Evolutionary conservation across 2,888 invertebrate genomes (phyloP), one percentile per base, ranked within the genome.

Genomic region (Drosophila quinaria): DNA sequence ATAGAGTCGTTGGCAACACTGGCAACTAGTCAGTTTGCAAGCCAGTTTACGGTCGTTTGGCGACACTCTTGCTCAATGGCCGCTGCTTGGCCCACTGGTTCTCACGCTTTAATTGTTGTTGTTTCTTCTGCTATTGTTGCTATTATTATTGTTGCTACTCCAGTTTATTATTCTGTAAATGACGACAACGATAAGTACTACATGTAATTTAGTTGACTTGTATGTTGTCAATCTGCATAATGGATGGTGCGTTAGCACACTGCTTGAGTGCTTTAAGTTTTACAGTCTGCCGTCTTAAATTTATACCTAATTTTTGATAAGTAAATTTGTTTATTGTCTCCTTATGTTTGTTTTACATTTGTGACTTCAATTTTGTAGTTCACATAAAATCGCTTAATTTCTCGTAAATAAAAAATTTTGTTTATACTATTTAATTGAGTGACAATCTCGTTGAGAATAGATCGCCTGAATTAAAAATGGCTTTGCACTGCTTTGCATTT

Each of bases 191-290:
- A 81, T 81, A 81, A 84, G 73, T 46, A 65, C 63, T 62, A 62
- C 81, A 82, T 72, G 74, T 68, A 81, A 70, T 80, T 64, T 68
- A 75, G 72, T 80, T 64, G 74, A 81, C 74, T 25, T 4, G 22
- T 25, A 72, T 65, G 49, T 62, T 70, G 74, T 71, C 81, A 76
- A 86, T 86, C 79, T 84, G 71, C 84, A 84, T 86, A 86, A 86
- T 79, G 70, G 72, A 47, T 56, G 39, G 47, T 46, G 50, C 55
- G 58, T 62, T 55, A 17, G 56, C 22, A 41, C 17, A 74, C 56
- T 46, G 66, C 60, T 58, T 52, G 55, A 17, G 31, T 35, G 41
- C 55, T 59, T 62, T 67, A 63, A 67, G 70, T 54, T 69, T 80
- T 67, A 64, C 44, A 44, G 6, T 22, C 22, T 41, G 17, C 4